These are phyloP conservation scores for Drosophila tropicalis DNA, from an alignment of 1,140 invertebrate species.

Conservation along the genomic window DNA sequence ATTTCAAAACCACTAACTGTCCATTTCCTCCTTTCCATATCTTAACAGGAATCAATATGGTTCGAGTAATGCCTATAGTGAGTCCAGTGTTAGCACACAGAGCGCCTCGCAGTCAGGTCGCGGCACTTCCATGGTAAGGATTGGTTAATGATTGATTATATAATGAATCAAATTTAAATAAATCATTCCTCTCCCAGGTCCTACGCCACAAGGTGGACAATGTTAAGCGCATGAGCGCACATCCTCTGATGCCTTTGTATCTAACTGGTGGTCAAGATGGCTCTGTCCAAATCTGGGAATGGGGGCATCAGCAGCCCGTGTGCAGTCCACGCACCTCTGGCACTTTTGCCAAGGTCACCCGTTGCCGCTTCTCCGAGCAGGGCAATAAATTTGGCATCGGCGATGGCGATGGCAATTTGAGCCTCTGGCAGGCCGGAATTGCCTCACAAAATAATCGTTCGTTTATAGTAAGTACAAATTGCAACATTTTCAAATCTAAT, in stretches of 20 bases:
- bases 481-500: not conserved
- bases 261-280: conserved; percentile 98
- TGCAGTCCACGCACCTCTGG: conserved; percentile 92
- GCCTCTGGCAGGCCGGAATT: conserved; percentile 96
- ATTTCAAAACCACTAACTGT: not conserved
- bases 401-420: conserved; percentile 95
- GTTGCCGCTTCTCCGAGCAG: conserved; percentile 96
- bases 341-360: conserved; percentile 97
- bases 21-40: not conserved
- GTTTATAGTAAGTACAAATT: conserved; percentile 94
- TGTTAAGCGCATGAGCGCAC: conserved; percentile 96
- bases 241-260: conserved; percentile 97
- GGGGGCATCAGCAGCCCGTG: conserved; percentile 95
- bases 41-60: conserved; percentile 55
- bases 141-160: not conserved
- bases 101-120: conserved; percentile 93
- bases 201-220: conserved; percentile 95
- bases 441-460: conserved; percentile 92
- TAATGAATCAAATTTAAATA: not conserved
- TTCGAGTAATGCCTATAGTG: conserved; percentile 47
- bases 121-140: conserved; percentile 93
- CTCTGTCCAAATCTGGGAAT: conserved; percentile 98
- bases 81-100: conserved; percentile 71
- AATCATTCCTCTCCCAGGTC: conserved; percentile 85
- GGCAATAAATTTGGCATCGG: conserved; percentile 99